Percentiles rank a stretch among this genome's conserved stretches.
phyloP scores from a whole-genome alignment of 2,113 vertebrate genomes.

The Cyphomyrus plagiostoma region DNA sequence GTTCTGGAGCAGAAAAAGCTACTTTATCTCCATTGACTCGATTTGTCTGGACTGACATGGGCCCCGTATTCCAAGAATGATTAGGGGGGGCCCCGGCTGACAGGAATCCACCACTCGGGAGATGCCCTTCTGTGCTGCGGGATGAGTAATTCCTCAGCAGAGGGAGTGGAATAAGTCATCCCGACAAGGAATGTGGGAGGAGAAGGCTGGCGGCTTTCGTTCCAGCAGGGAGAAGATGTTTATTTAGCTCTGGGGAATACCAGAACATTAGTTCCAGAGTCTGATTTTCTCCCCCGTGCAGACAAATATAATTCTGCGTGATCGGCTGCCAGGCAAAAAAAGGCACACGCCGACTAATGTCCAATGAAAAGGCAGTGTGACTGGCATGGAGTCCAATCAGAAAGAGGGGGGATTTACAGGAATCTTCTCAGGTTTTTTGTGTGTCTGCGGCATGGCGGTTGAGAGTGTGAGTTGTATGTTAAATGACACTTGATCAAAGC shows the following conservation, averaged over 20 bases:
- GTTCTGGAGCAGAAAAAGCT: not conserved
- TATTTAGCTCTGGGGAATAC: not conserved
- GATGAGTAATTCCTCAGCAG: conserved; percentile 11
- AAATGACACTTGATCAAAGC: not conserved
- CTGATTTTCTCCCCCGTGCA: not conserved
- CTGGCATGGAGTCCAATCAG: not conserved
- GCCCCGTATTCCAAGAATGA: not conserved
- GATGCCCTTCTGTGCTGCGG: not conserved
- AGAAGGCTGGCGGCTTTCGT: not conserved
- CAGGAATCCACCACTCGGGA: not conserved
- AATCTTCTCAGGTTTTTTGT: not conserved
- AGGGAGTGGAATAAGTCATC: conserved; percentile 2
- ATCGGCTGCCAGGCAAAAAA: not conserved
- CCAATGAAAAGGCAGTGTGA: not conserved
- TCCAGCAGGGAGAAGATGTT: not conserved
- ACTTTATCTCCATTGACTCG: not conserved
- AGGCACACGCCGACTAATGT: not conserved
- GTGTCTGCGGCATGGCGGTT: not conserved
- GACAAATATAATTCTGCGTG: not conserved
- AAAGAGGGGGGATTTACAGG: not conserved
- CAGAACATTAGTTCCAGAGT: not conserved
- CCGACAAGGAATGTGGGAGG: not conserved
- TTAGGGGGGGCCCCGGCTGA: not conserved
- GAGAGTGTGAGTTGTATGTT: not conserved
- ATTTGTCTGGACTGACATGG: not conserved